A percentile compares a stretch with the other conserved stretches of the same genome.
Evolutionary conservation across 1,140 invertebrate species (phyloP).

Genomic region (Drosophila tsacasi): DNA sequence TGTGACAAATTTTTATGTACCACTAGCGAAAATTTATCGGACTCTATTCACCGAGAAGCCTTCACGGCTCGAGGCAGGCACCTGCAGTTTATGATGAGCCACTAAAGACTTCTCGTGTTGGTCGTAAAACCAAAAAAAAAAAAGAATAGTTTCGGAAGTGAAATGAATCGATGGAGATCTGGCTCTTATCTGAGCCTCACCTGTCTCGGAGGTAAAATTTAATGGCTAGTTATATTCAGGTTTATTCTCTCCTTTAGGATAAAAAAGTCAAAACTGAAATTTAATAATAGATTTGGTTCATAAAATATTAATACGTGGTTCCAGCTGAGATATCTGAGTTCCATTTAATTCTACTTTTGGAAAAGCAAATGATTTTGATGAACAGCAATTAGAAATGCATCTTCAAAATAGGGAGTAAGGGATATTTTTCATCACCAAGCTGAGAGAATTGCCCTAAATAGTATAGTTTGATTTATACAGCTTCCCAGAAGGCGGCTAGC

Average conservation of each 20-base stretch:
- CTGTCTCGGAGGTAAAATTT: not conserved
- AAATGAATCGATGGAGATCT: constrained; percentile 1
- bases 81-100: constrained; percentile 25
- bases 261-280: not conserved
- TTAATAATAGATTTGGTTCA: not conserved
- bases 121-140: constrained; percentile 4
- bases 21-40: constrained; percentile 67
- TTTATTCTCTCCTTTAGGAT: not conserved
- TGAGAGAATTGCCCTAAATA: not conserved
- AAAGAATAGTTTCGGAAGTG: constrained; percentile 18
- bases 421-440: not conserved
- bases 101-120: constrained; percentile 15
- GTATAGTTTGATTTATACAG: not conserved
- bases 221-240: not conserved
- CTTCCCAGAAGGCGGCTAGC: not conserved
- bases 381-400: too few relatives aligned
- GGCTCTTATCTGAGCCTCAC: constrained; percentile 12
- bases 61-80: constrained; percentile 24
- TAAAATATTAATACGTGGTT: not conserved
- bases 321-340: too few relatives aligned
- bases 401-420: not conserved
- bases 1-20: constrained; percentile 82
- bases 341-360: too few relatives aligned
- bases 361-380: too few relatives aligned
- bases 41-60: constrained; percentile 25